Evolutionary conservation across 2,797 vertebrate genomes (phyloP).

Genomic region (Prionace glauca): DNA sequence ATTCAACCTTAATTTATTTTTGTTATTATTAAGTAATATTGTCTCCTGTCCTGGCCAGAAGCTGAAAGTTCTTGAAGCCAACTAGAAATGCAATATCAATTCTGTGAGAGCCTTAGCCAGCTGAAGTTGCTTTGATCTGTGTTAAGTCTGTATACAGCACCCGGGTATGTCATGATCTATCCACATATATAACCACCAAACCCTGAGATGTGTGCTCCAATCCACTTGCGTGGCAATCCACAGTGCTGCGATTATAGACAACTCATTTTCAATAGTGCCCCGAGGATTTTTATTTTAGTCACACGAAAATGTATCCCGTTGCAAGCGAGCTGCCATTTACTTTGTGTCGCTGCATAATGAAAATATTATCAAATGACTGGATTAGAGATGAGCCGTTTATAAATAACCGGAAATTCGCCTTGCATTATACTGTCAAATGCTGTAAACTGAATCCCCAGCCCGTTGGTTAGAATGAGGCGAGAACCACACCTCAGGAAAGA

Average conservation of each 20-base stretch:
- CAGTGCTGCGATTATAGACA: background rate
- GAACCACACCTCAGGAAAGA: background rate
- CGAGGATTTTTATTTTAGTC: background rate
- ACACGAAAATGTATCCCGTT: background rate
- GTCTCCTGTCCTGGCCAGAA: background rate
- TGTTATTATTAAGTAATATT: background rate
- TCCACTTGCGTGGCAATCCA: background rate
- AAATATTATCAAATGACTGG: background rate
- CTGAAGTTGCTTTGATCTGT: background rate
- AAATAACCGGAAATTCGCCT: background rate
- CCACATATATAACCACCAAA: background rate
- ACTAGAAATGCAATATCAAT: background rate
- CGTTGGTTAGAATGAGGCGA: background rate
- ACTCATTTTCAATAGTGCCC: background rate
- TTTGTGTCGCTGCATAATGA: background rate
- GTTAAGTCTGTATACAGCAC: background rate
- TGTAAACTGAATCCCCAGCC: background rate
- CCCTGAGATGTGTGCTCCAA: background rate
- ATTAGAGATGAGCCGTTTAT: conserved; percentile 15
- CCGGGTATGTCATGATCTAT: background rate
- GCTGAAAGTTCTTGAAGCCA: background rate
- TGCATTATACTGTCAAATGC: background rate
- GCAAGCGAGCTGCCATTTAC: background rate
- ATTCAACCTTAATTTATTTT: background rate
- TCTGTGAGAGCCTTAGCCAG: background rate